A percentile compares a stretch with the other conserved stretches of the same genome.
These are phyloP conservation scores for Phasianus colchicus DNA, from an alignment of 2,113 vertebrate species.

Conservation along the genomic window DNA sequence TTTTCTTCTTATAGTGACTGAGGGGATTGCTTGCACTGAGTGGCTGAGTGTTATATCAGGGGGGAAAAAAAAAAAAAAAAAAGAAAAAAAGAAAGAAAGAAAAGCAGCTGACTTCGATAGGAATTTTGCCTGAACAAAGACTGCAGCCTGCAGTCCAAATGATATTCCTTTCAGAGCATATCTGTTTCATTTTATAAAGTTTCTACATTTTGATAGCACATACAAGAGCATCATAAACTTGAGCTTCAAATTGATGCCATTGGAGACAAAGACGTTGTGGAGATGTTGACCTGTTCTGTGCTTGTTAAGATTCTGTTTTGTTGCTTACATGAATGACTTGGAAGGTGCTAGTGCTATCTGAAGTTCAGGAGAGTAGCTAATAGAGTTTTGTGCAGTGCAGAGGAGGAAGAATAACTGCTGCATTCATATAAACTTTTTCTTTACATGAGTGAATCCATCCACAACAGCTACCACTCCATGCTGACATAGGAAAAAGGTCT, in stretches of 20 bases:
- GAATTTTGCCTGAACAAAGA: not conserved
- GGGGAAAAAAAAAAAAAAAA: not conserved
- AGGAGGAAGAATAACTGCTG: not conserved
- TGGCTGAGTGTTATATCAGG: not conserved
- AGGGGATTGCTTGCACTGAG: not conserved
- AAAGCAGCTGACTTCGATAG: not conserved
- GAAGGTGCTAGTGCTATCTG: not conserved
- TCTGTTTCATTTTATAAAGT: not conserved
- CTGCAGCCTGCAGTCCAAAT: not conserved
- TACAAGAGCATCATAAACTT: not conserved
- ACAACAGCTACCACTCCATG: not conserved
- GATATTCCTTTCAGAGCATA: not conserved
- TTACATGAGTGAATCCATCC: accelerated
- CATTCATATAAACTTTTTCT: not conserved
- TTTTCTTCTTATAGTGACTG: not conserved
- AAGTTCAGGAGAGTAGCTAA: not conserved
- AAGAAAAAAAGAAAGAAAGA: no score
- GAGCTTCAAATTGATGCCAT: not conserved
- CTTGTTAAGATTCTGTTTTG: not conserved
- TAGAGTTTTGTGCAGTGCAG: not conserved
- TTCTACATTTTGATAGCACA: not conserved
- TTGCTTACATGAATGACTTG: not conserved
- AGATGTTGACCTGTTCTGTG: not conserved
- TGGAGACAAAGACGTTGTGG: not conserved
- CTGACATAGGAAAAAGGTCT: not conserved